phyloP scores from a whole-genome alignment of 2,797 vertebrate genomes.

The Clarias pachynema region DNA sequence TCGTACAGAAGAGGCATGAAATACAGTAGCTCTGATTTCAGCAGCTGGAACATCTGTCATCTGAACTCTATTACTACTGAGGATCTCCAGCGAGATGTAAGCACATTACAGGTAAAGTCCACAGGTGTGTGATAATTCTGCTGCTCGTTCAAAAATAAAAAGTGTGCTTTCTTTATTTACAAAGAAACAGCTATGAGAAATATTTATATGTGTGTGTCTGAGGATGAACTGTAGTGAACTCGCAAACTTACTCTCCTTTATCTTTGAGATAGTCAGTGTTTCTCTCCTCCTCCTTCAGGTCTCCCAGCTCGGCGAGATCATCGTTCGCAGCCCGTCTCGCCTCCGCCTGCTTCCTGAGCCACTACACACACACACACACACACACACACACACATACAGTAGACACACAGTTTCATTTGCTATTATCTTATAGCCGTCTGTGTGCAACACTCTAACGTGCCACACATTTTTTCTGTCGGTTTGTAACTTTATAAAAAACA shows the following conservation, averaged over 20 bases:
- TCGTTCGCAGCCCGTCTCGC: conserved; percentile 72
- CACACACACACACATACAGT: not conserved
- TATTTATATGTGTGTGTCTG: not conserved
- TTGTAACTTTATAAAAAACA: not conserved
- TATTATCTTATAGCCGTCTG: not conserved
- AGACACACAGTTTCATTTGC: not conserved
- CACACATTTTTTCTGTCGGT: not conserved
- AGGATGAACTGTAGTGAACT: not conserved
- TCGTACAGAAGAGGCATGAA: not conserved
- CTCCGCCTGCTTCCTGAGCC: conserved; percentile 89
- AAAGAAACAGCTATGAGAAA: not conserved
- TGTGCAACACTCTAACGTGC: not conserved
- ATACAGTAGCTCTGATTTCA: not conserved
- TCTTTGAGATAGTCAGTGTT: conserved; percentile 93
- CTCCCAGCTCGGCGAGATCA: conserved; percentile 78
- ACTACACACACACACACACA: conserved; percentile 70
- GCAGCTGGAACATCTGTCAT: conserved; percentile 12
- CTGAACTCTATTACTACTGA: not conserved
- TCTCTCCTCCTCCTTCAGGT: conserved; percentile 88
- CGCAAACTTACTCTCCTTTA: conserved; percentile 87
- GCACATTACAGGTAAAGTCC: not conserved
- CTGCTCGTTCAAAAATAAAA: not conserved
- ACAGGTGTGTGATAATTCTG: not conserved
- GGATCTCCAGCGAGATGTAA: not conserved
- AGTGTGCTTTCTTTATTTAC: not conserved